Base-by-base conservation (phyloP, 2,888 invertebrate genomes). In the Rhimphoctona megacephalus region DNA sequence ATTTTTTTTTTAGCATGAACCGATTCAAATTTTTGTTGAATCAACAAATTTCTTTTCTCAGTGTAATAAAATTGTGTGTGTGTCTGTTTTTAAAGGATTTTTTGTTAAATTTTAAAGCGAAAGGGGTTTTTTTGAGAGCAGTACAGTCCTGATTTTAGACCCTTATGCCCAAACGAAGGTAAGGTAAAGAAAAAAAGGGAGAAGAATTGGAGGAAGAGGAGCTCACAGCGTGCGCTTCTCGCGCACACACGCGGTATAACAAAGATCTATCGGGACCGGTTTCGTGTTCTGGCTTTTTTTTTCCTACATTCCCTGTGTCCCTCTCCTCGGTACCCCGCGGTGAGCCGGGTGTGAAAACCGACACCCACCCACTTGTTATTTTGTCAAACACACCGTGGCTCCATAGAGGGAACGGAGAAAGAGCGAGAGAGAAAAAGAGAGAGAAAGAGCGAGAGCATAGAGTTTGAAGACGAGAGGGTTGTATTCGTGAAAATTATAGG, bases 311-410 rank as follows among this genome's bases (percentile, higher is more conserved):
- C 92, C 88, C 92, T 89, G 89, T 85, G 90, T 69, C 74, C 84
- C 85, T 49, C 82, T 61, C 25, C 49, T 49, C 79, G 93, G 89
- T 92, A 90, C 91, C 94, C 94, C 92, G 93, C 85, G 90, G 94
- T 87, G 94, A 90, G 90, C 89, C 91, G 93, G 93, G 94, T 94
- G 94, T 94, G 94, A 94, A 94, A 94, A 94, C 93, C 92, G 92
- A 94, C 94, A 94, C 94, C 93, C 93, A 92, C 93, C 93, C 92
- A 92, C 94, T 94, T 94, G 94, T 94, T 94, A 94, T 93, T 94
- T 94, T 93, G 93, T 94, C 94, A 92, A 92, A 91, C 91, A 90
- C 91, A 90, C 90, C 90, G 89, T 81, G 72, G 54, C 76, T 43
- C 80, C 25, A 36, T 49, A 57, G 36, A 74, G 66, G 66, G 43